Conservation (phyloP, 2,113 vertebrate genomes). For the Agapornis roseicollis region DNA sequence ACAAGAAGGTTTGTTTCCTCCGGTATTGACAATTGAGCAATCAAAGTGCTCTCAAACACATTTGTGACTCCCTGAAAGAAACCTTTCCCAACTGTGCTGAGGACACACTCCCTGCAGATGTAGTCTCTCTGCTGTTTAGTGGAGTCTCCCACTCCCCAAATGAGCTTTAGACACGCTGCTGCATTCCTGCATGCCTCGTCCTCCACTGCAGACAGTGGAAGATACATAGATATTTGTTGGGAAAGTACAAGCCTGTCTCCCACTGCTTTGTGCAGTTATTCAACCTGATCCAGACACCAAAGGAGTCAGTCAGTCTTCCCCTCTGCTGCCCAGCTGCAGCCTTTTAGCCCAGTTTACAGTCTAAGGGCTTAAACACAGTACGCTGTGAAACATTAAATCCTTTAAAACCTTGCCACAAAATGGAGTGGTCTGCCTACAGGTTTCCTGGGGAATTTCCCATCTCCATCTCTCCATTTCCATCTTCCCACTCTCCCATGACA, state of each 20-base stretch:
- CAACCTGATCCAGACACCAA: neutral
- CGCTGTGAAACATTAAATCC: neutral
- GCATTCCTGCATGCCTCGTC: neutral
- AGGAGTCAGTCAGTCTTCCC: neutral
- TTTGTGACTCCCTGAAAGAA: neutral
- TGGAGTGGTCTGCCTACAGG: neutral
- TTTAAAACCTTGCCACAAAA: neutral
- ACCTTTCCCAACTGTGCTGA: neutral
- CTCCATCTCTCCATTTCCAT: neutral
- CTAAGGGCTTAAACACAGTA: neutral
- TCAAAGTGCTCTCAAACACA: neutral
- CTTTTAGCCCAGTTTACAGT: neutral
- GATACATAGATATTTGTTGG: neutral
- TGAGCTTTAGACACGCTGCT: neutral
- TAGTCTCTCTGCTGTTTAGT: neutral
- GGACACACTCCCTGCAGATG: neutral
- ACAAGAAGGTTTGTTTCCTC: neutral
- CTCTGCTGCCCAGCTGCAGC: neutral
- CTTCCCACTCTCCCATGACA: neutral
- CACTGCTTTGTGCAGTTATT: neutral
- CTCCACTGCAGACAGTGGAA: neutral
- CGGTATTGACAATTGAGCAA: neutral
- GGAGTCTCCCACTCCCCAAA: neutral
- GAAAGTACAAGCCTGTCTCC: neutral
- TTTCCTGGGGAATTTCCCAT: neutral